These are phyloP conservation scores for Hypotaenidia philippensis DNA, from an alignment of 2,797 vertebrate species.

Conservation along the genomic window DNA sequence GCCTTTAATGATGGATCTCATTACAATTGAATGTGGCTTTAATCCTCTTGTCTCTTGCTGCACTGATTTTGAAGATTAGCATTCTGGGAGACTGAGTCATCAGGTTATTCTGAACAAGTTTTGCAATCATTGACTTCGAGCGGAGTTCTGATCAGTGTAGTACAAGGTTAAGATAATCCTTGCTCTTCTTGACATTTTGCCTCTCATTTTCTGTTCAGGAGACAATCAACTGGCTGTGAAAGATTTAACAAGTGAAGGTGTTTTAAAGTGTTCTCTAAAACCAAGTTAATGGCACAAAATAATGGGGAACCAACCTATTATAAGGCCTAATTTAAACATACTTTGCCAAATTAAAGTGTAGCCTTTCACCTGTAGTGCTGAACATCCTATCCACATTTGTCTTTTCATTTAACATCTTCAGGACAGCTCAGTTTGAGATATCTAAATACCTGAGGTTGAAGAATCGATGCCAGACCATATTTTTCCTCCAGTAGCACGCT, in stretches of 20 bases:
- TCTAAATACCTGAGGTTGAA: conserved; percentile 61
- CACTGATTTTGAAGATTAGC: conserved; percentile 74
- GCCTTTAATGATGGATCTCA: conserved; percentile 70
- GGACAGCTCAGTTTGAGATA: conserved; percentile 15
- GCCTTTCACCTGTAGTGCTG: conserved; percentile 78
- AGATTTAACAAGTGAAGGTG: conserved; percentile 70
- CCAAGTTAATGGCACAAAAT: conserved; percentile 81
- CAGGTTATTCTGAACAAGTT: conserved; percentile 76
- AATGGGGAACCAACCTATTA: conserved; percentile 80
- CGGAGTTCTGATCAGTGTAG: conserved; percentile 72
- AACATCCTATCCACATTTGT: conserved; percentile 66
- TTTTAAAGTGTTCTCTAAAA: conserved; percentile 80
- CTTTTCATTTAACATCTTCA: conserved; percentile 74
- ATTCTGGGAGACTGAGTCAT: conserved; percentile 74
- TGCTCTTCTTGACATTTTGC: conserved; percentile 80
- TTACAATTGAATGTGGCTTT: conserved; percentile 72
- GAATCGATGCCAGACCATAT: conserved; percentile 28
- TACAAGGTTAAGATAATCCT: conserved; percentile 76
- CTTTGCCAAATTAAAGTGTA: conserved; percentile 79
- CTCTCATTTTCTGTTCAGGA: conserved; percentile 74
- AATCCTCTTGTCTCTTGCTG: conserved; percentile 66
- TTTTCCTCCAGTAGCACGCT: not conserved
- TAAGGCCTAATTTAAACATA: conserved; percentile 80
- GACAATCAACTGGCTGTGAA: conserved; percentile 66
- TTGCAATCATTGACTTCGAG: conserved; percentile 72